phyloP scores from a whole-genome alignment of 64 coral and sea anemone species.

The Montipora efflorescens region DNA sequence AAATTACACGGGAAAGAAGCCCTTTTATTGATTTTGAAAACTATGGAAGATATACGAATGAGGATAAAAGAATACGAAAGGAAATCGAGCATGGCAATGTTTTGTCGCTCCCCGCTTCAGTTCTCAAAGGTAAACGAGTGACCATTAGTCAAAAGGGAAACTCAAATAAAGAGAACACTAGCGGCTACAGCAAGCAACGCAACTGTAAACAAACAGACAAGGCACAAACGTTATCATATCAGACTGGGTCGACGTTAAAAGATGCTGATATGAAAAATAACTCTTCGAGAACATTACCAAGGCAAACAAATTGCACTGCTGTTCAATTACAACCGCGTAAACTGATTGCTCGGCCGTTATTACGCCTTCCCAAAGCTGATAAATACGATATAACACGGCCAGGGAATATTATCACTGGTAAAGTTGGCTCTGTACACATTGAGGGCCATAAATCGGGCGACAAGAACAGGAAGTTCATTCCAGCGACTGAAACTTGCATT shows the following conservation, averaged over 20 bases:
- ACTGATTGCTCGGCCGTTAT: not conserved
- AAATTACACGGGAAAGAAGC: not conserved
- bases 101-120: not conserved
- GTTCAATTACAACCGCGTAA: not conserved
- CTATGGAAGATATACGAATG: not conserved
- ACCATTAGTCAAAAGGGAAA: not conserved
- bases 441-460: not conserved
- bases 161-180: not conserved
- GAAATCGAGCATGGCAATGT: not conserved
- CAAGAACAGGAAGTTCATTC: not conserved
- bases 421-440: slow-evolving; percentile 14
- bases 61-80: not conserved
- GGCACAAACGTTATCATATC: not conserved
- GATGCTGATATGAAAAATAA: not conserved
- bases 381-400: slow-evolving; percentile 35
- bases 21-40: not conserved
- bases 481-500: not conserved
- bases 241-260: not conserved
- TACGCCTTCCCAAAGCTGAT: slow-evolving; percentile 35
- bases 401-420: not conserved
- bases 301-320: not conserved
- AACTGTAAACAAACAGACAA: not conserved
- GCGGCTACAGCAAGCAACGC: not conserved
- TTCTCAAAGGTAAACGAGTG: slow-evolving; percentile 10
- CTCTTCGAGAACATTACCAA: not conserved